These are phyloP conservation scores for Coptodon bakossiorum DNA, from an alignment of 2,113 vertebrate species.

Conservation along the genomic window DNA sequence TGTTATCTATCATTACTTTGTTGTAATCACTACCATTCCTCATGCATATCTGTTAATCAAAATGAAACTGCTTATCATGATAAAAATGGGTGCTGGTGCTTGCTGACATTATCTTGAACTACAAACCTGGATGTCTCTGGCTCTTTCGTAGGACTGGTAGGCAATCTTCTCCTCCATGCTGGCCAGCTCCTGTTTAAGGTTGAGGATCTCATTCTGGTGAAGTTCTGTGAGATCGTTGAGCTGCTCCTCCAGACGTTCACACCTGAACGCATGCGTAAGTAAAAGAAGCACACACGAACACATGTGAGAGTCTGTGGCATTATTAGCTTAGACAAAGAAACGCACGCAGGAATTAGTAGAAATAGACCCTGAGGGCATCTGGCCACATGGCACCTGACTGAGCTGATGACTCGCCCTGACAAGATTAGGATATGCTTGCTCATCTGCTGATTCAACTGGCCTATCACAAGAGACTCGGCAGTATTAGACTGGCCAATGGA, in stretches of 20 bases:
- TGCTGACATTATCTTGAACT: neutral
- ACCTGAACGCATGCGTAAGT: conserved; percentile 70
- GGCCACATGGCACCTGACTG: conserved; percentile 28
- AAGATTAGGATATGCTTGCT: conserved; percentile 44
- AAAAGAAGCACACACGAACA: neutral
- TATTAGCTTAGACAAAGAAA: conserved; percentile 34
- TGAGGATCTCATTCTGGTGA: conserved; percentile 98
- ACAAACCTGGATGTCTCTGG: conserved; percentile 75
- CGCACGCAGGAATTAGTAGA: conserved; percentile 19
- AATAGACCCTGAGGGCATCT: conserved; percentile 16
- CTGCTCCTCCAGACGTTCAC: conserved; percentile 94
- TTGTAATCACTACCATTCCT: neutral
- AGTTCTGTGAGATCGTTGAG: conserved; percentile 97
- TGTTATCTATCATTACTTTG: neutral
- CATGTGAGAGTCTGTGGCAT: neutral
- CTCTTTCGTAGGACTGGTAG: conserved; percentile 96
- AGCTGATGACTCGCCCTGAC: conserved; percentile 32
- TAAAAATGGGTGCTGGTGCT: neutral
- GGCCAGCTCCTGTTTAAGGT: conserved; percentile 95
- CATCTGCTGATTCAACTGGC: conserved; percentile 49
- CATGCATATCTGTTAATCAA: neutral
- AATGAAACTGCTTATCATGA: neutral
- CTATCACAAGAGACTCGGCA: conserved; percentile 32
- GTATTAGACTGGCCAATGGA: neutral
- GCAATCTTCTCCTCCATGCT: conserved; percentile 99